Evolutionary conservation across 2,888 invertebrate species (phyloP).

Genomic region (Yponomeuta evonymella): DNA sequence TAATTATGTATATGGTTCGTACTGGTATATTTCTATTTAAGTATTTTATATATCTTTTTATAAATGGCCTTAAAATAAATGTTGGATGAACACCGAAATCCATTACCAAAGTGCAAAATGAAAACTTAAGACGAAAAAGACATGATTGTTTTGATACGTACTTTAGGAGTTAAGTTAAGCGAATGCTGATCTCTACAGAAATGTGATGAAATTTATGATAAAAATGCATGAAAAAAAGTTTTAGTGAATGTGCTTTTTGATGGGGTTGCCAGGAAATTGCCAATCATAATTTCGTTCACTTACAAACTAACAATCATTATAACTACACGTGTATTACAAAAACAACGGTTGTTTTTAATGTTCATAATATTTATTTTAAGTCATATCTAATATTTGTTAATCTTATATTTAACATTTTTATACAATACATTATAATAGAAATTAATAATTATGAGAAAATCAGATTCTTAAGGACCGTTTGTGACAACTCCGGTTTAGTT

Average conservation of each 20-base stretch:
- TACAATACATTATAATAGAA: neutral
- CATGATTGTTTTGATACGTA: too few relatives aligned
- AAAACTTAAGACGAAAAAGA: too few relatives aligned
- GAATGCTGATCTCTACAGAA: neutral
- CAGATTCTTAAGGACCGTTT: neutral
- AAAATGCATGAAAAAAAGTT: neutral
- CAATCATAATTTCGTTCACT: neutral
- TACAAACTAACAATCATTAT: neutral
- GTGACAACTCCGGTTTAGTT: too few relatives aligned
- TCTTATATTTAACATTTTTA: neutral
- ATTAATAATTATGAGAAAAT: neutral
- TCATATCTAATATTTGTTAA: neutral
- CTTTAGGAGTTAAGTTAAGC: neutral
- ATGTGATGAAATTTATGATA: neutral
- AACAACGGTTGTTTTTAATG: neutral
- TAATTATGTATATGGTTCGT: neutral
- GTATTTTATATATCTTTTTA: neutral
- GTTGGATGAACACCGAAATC: neutral
- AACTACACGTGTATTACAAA: neutral
- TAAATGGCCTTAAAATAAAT: slow-evolving; percentile 1
- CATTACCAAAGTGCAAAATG: neutral
- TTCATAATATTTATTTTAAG: neutral
- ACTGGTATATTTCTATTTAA: neutral
- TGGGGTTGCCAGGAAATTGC: neutral
- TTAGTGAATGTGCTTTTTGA: neutral